Conservation (phyloP, 2,888 invertebrate species). For the Scaptomyza cyrtandrae region DNA sequence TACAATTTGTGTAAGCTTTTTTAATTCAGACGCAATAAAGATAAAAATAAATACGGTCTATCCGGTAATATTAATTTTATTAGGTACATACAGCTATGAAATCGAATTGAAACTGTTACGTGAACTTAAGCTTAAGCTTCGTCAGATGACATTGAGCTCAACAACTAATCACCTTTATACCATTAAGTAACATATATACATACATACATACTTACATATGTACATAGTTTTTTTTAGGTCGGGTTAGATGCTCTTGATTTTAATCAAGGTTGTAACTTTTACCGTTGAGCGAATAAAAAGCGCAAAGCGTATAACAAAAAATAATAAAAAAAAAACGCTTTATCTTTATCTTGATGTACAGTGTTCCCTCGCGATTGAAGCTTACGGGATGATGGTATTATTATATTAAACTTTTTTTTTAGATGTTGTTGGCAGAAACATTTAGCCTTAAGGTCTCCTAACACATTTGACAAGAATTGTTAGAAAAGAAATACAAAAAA, state of each 20-base stretch:
- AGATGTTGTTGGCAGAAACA: not conserved
- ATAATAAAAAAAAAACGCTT: too few relatives aligned
- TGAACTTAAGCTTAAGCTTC: conserved; percentile 17
- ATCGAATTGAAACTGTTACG: conserved; percentile 1
- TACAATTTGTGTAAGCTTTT: conserved; percentile 18
- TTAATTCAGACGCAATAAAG: conserved; percentile 22
- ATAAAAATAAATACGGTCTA: conserved; percentile 6
- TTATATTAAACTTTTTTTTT: not conserved
- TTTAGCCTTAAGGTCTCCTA: not conserved
- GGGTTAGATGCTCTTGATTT: conserved; percentile 2
- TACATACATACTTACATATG: not conserved
- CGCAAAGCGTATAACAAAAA: not conserved
- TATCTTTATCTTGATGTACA: not conserved
- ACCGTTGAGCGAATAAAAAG: conserved; percentile 6
- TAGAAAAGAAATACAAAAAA: not conserved
- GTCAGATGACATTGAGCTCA: conserved; percentile 14
- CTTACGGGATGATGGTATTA: not conserved
- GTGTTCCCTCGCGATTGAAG: not conserved
- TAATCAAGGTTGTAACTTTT: conserved; percentile 1
- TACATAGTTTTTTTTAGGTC: not conserved
- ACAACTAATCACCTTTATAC: conserved; percentile 13
- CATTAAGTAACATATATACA: not conserved
- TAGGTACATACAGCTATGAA: not conserved
- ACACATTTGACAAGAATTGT: not conserved
- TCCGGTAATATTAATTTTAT: too few relatives aligned